Percentiles rank a stretch among this genome's conserved stretches.
Evolutionary conservation across 2,113 vertebrate genomes (phyloP).

Genomic region (Sapayoa aenigma): DNA sequence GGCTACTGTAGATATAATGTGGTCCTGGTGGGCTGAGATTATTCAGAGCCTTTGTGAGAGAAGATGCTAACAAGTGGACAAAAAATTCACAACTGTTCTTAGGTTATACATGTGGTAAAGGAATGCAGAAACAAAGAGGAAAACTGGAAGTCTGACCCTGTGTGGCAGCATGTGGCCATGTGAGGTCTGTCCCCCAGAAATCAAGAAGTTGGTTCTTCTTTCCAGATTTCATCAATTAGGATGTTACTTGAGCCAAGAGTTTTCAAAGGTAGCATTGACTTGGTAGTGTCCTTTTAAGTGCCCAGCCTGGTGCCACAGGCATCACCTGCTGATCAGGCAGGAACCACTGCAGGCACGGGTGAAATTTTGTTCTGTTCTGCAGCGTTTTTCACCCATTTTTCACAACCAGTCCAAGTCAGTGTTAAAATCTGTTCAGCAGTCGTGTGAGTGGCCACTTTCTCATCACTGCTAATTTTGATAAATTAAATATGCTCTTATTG

Average conservation of each 20-base stretch:
- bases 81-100: neutral
- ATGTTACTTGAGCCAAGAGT: neutral
- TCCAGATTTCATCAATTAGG: neutral
- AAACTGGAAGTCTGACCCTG: neutral
- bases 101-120: neutral
- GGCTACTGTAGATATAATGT: neutral
- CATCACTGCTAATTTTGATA: neutral
- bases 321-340: neutral
- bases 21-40: neutral
- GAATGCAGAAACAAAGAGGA: neutral
- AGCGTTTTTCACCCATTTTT: neutral
- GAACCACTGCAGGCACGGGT: neutral
- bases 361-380: neutral
- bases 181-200: neutral
- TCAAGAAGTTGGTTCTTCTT: neutral
- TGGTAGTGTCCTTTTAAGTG: neutral
- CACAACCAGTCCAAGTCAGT: neutral
- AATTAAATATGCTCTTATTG: neutral
- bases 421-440: neutral
- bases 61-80: neutral
- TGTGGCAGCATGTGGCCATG: neutral
- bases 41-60: accelerated
- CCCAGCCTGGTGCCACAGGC: accelerated
- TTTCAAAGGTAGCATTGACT: neutral
- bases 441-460: neutral